Evolutionary conservation across 2,888 invertebrate species (phyloP).

Genomic region (Apodemia zela): DNA sequence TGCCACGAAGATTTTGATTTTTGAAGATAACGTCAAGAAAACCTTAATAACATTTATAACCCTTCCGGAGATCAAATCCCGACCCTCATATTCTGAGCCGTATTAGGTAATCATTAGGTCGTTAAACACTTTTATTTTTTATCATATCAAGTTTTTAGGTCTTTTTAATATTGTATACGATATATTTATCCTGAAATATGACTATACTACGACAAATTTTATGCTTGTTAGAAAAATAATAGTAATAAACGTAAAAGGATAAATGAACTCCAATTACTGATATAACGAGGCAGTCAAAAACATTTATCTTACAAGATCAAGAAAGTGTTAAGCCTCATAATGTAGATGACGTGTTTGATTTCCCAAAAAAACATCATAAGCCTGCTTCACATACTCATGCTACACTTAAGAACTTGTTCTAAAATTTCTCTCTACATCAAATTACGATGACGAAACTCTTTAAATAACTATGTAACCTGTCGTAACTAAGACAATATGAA

Average conservation of each 20-base stretch:
- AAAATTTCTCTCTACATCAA: constrained; percentile 48
- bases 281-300: neutral
- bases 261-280: neutral
- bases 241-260: neutral
- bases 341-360: neutral
- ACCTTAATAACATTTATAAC: too few relatives aligned
- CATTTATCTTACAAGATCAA: neutral
- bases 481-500: neutral
- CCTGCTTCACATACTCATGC: constrained; percentile 7
- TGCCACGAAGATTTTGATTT: too few relatives aligned
- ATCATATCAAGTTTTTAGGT: too few relatives aligned
- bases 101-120: too few relatives aligned
- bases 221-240: too few relatives aligned
- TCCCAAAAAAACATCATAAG: neutral
- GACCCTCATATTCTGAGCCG: too few relatives aligned
- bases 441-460: constrained; percentile 33
- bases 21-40: too few relatives aligned
- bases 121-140: too few relatives aligned
- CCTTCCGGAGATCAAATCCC: too few relatives aligned
- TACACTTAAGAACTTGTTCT: constrained; percentile 44
- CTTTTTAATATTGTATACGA: too few relatives aligned
- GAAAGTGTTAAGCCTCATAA: neutral
- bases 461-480: neutral
- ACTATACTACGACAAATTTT: too few relatives aligned
- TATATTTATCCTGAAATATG: too few relatives aligned